Evolutionary conservation across 1,140 invertebrate genomes (phyloP), one percentile per base, ranked within the genome.

Genomic region (Triops cancriformis): DNA sequence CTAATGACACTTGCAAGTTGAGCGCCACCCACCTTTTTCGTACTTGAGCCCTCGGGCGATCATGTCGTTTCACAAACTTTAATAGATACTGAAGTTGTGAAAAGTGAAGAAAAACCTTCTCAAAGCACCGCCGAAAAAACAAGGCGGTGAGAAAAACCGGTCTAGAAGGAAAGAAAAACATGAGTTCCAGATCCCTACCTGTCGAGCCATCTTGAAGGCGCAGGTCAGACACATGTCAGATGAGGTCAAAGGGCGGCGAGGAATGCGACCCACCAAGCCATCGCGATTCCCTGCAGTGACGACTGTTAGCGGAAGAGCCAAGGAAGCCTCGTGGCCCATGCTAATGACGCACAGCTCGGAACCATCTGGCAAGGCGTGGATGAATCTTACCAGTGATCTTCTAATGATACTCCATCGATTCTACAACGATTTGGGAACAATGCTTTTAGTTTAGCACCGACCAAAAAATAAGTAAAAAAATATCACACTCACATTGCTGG

Each of bases 251-350:
- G 82, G 81, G 73, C 80, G 27, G 1, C 81, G 77, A 27, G 83
- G 83, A 75, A 83, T 82, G 43, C 83, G 76, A 14, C 83, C 83
- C 75, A 82, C 80, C 26, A 83, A 77, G 51, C 80, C 81, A 72
- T 83, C 83, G 28, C 83, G 77, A 76, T 83, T 83, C n/a, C 80
- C 80, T 41, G 81, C 79, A 14, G 78, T 82, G 73, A 83, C 80
- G 11, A 80, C 75, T 5, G 82, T 82, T 37, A 82, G 76, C n/a
- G 82, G 82, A 14, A 83, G 77, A 77, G 80, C 80, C n/a, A 80
- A 42, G 10, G 78, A 78, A 27, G 79, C 75, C 23, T 81, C 80
- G 23, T 45, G 73, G 14, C 81, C 81, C 74, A 80, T 82, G 31
- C 80, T 79, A 77, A 83, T 81, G 18, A 83, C 80, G 26, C 81